A percentile compares a stretch with the other conserved stretches of the same genome.
Evolutionary conservation across 1,140 invertebrate genomes (phyloP).

Genomic region (Idris sp.): DNA sequence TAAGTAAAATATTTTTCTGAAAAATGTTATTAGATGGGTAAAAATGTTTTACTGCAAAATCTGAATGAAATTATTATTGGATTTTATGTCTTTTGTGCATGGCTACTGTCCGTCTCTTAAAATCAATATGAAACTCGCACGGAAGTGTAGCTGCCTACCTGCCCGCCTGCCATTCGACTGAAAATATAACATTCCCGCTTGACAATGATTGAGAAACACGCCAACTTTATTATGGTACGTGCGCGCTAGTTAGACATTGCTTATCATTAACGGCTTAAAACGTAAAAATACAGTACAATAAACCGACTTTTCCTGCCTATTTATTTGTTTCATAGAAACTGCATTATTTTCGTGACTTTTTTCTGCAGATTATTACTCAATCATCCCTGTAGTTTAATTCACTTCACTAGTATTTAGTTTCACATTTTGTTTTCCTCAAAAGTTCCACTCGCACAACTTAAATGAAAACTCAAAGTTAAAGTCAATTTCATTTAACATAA

Average conservation of each 20-base stretch:
- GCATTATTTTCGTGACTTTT: no score
- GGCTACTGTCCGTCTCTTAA: constrained; percentile 51
- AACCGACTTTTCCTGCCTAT: constrained; percentile 48
- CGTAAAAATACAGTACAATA: constrained; percentile 49
- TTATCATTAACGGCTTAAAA: constrained; percentile 56
- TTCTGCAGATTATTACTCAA: constrained; percentile 43
- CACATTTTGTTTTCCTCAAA: no score
- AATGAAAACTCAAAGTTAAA: no score
- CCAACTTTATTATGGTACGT: constrained; percentile 57
- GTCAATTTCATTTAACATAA: no score
- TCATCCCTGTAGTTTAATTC: no score
- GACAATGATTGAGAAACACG: constrained; percentile 63
- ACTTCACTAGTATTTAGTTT: no score
- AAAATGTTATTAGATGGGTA: no score
- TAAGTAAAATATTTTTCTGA: no score
- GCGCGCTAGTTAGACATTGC: constrained; percentile 57
- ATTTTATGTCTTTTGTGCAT: constrained; percentile 51
- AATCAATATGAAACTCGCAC: constrained; percentile 57
- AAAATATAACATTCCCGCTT: constrained; percentile 56
- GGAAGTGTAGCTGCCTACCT: constrained; percentile 47
- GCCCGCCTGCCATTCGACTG: constrained; percentile 41
- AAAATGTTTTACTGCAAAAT: constrained; percentile 14
- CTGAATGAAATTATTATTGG: constrained; percentile 42
- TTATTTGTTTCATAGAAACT: no score
- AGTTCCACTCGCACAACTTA: no score